Percentiles rank a stretch among this genome's conserved stretches.
Evolutionary conservation across 2,113 vertebrate species (phyloP).

Genomic region (Oncorhynchus kisutch): DNA sequence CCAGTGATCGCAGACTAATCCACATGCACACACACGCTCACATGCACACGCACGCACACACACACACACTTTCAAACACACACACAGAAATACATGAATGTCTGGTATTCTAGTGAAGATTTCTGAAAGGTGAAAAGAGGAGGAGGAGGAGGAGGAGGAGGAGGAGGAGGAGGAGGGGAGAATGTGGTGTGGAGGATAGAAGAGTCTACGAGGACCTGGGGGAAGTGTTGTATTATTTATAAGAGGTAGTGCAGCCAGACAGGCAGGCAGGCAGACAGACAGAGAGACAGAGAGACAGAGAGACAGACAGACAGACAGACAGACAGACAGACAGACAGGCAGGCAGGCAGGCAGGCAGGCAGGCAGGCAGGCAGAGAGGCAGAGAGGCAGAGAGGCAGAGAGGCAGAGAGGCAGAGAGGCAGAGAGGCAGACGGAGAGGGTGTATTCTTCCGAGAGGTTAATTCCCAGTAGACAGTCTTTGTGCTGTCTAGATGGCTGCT

Average conservation of each 20-base stretch:
- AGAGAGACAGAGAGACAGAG: fast-evolving
- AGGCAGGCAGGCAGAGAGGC: neutral
- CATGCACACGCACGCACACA: too few species aligned
- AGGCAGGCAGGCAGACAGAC: too few species aligned
- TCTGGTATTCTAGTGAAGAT: too few species aligned
- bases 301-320: conserved; percentile 29
- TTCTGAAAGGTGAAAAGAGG: neutral
- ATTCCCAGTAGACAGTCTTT: conserved; percentile 70
- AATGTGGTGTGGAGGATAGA: conserved; percentile 24
- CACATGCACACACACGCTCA: neutral
- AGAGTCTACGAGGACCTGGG: conserved; percentile 35
- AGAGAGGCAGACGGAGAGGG: conserved; percentile 33
- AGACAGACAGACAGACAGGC: conserved; percentile 29
- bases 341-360: too few species aligned
- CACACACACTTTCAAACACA: too few species aligned
- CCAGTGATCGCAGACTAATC: conserved; percentile 57
- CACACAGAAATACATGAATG: neutral
- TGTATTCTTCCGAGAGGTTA: conserved; percentile 46
- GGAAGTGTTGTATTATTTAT: conserved; percentile 68
- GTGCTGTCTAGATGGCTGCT: conserved; percentile 63
- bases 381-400: neutral
- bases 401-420: neutral
- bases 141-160: neutral
- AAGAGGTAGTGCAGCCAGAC: conserved; percentile 39
- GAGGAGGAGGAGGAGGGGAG: neutral